A percentile compares a stretch with the other conserved stretches of the same genome.
These are phyloP conservation scores for Clarias batrachus DNA, from an alignment of 2,113 vertebrate species.

Conservation along the genomic window DNA sequence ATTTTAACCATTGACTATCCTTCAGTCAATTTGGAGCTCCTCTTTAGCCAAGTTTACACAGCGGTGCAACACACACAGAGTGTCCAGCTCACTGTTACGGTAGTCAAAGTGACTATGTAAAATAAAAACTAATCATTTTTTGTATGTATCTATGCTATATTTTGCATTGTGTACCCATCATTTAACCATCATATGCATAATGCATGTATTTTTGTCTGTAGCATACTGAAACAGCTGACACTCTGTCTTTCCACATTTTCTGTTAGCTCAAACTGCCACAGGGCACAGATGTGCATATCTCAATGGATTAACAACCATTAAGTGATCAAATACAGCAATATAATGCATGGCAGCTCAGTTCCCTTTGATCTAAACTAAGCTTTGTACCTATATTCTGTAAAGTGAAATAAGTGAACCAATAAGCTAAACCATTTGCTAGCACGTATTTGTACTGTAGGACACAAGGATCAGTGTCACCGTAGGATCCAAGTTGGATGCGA, in stretches of 20 bases:
- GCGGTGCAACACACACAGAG: neutral
- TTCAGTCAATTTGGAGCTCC: neutral
- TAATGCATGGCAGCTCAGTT: neutral
- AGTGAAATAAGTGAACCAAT: neutral
- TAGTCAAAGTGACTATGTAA: neutral
- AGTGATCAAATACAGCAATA: neutral
- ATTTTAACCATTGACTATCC: neutral
- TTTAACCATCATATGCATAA: neutral
- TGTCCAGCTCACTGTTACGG: neutral
- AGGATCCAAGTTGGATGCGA: neutral
- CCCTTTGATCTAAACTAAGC: neutral
- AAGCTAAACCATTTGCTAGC: neutral
- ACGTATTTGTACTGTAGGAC: neutral
- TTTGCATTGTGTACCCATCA: neutral
- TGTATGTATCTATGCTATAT: neutral
- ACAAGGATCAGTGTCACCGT: neutral
- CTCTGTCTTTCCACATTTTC: neutral
- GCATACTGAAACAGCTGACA: neutral
- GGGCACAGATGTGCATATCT: neutral
- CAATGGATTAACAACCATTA: neutral
- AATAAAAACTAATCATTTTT: neutral
- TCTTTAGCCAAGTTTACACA: neutral
- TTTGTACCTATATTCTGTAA: neutral
- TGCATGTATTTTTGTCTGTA: neutral
- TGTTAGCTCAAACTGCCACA: neutral